Base-by-base conservation (phyloP, 2,797 vertebrate species). In the Sebastes miniatus region DNA sequence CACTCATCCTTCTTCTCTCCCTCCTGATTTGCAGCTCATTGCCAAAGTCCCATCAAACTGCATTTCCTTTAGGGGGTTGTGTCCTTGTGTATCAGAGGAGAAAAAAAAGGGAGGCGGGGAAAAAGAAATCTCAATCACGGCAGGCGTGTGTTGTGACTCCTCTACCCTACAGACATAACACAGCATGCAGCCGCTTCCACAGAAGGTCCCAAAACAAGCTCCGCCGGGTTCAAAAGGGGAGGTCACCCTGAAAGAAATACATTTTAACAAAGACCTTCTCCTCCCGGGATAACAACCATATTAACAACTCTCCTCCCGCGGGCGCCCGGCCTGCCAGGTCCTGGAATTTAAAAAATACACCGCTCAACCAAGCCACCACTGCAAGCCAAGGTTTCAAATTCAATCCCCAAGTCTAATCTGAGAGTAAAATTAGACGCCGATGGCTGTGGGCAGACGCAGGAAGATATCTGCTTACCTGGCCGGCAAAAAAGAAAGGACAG, bases 161-260 rank as follows among this genome's bases (percentile, higher is more conserved):
- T 83, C 61, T 29, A 13, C 64, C 85, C 84, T 84, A 6, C 73
- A 92, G 85, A 85, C 76, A 81, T 64, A 72, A 87, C 82, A 69
- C 82, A 73, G 84, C 80, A 27, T 10, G 78, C n/a, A 4, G 79
- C 29, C 74, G 12, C 76, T 85, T 68, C 79, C 54, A 25, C 76
- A 61, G 12, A 83, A 64, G 5, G 66, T 79, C 75, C 81, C 79
- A 50, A 59, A 77, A 87, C 87, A 73, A 74, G 65, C 83, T 76
- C 50, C 6, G 24, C 20, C 50, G 29, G 81, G 82, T 81, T 87
- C 63, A 83, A 76, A 72, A 73, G 61, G 12, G 13, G 78, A 87
- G 89, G 89, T 89, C 87, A 89, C 74, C 84, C 79, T 81, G 78
- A n/a, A 66, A 83, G 54, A 66, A 65, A 61, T 4, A n/a, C 18